phyloP scores from a whole-genome alignment of 2,888 invertebrate genomes.

The Tyria jacobaeae region DNA sequence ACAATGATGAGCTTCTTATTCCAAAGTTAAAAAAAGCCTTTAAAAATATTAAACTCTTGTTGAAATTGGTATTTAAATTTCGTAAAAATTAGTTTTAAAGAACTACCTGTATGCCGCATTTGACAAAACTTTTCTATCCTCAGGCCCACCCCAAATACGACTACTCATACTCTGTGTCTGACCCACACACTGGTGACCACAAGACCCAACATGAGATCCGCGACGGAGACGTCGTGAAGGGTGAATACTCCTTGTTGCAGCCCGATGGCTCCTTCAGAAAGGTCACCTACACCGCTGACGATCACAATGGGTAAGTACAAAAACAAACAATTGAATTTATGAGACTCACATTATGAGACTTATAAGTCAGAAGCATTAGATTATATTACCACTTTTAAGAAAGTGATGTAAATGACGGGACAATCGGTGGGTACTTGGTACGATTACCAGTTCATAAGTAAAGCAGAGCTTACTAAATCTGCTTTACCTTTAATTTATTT shows the following conservation, averaged over 20 bases:
- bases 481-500: too few species aligned
- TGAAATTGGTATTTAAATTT: too few species aligned
- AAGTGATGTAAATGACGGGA: too few species aligned
- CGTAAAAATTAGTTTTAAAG: not conserved
- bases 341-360: not conserved
- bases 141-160: slow-evolving; percentile 84
- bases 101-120: not conserved
- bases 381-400: too few species aligned
- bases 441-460: too few species aligned
- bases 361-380: too few species aligned
- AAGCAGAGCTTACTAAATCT: too few species aligned
- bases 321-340: not conserved
- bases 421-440: too few species aligned
- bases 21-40: too few species aligned
- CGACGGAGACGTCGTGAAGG: slow-evolving; percentile 81
- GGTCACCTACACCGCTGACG: slow-evolving; percentile 84
- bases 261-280: slow-evolving; percentile 84
- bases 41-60: too few species aligned
- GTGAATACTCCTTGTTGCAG: slow-evolving; percentile 82
- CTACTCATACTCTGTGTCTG: slow-evolving; percentile 83
- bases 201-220: slow-evolving; percentile 82
- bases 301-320: slow-evolving; percentile 77
- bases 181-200: slow-evolving; percentile 84
- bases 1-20: not conserved
- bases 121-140: slow-evolving; percentile 16